Conservation (phyloP, 2,888 invertebrate genomes). For the Chrysotoxum bicinctum region DNA sequence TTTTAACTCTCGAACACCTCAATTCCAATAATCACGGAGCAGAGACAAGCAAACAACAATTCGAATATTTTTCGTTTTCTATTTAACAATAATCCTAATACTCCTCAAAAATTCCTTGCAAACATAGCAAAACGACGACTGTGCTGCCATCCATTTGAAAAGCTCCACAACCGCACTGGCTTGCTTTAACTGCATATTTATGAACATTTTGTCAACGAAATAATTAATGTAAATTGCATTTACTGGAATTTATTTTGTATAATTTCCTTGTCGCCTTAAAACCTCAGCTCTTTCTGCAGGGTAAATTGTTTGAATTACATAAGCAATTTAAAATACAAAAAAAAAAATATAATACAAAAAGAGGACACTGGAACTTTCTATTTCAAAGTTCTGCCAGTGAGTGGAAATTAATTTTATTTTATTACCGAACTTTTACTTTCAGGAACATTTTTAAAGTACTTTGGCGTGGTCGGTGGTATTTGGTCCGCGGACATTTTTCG, state of each 20-base stretch:
- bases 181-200: slow-evolving; percentile 64
- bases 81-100: not conserved
- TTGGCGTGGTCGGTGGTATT: slow-evolving; percentile 62
- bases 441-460: slow-evolving; percentile 65
- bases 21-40: slow-evolving; percentile 7
- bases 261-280: slow-evolving; percentile 64
- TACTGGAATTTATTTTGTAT: slow-evolving; percentile 68
- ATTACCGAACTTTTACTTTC: slow-evolving; percentile 68
- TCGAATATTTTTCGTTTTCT: not conserved
- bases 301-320: slow-evolving; percentile 57
- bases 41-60: not conserved
- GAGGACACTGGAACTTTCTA: slow-evolving; percentile 59
- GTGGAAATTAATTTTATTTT: slow-evolving; percentile 72
- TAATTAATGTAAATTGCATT: slow-evolving; percentile 72
- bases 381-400: slow-evolving; percentile 71
- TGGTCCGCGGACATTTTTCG: slow-evolving; percentile 60
- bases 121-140: not conserved
- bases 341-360: slow-evolving; percentile 27
- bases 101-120: not conserved
- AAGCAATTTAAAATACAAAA: slow-evolving; percentile 38
- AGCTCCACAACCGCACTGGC: slow-evolving; percentile 28
- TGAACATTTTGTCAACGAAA: slow-evolving; percentile 68
- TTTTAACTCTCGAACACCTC: not conserved
- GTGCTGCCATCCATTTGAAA: slow-evolving; percentile 32
- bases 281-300: slow-evolving; percentile 49